phyloP scores from a whole-genome alignment of 1,140 invertebrate species.

The Atta cephalotes region DNA sequence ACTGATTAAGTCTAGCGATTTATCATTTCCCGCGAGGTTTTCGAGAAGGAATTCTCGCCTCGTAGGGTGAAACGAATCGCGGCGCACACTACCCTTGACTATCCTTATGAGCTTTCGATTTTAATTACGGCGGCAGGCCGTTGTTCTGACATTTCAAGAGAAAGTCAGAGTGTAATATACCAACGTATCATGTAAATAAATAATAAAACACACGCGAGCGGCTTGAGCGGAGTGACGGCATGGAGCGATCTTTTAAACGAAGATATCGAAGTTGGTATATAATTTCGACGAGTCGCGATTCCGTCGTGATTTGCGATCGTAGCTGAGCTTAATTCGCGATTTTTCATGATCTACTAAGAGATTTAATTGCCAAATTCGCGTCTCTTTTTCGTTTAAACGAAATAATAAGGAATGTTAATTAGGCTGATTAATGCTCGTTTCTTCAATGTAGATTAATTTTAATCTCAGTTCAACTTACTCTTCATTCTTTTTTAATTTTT shows the following conservation, averaged over 20 bases:
- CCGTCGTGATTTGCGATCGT: not conserved
- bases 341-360: not conserved
- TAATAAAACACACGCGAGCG: constrained; percentile 31
- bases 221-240: constrained; percentile 22
- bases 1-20: not conserved
- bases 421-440: no score
- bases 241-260: not conserved
- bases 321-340: not conserved
- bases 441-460: no score
- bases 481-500: no score
- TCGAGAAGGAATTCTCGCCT: not conserved
- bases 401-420: not conserved
- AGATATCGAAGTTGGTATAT: not conserved
- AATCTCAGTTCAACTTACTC: no score
- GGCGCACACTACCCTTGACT: not conserved
- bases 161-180: constrained; percentile 36
- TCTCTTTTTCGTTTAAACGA: not conserved
- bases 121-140: constrained; percentile 6
- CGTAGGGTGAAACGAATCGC: not conserved
- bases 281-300: not conserved
- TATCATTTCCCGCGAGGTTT: constrained; percentile 1
- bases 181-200: constrained; percentile 45
- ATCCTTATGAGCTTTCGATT: constrained; percentile 48
- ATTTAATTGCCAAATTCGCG: not conserved
- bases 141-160: constrained; percentile 44